These are phyloP conservation scores for Pelvicachromis taeniatus DNA, from an alignment of 2,113 vertebrate genomes.

Conservation along the genomic window DNA sequence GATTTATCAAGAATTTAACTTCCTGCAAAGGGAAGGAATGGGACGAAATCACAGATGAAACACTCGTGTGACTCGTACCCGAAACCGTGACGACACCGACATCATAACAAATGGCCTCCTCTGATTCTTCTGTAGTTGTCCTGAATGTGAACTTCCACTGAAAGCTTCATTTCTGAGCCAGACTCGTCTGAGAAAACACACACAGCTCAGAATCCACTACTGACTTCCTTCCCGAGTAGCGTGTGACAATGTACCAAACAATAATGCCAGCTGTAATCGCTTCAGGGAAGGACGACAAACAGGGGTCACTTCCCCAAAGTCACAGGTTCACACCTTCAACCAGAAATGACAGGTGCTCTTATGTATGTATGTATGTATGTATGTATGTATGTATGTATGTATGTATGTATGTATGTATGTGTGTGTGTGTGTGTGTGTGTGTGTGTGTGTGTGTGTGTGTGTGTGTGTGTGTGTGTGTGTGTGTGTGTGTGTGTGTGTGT, in stretches of 20 bases:
- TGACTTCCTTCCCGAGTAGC: not conserved
- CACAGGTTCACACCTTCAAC: not conserved
- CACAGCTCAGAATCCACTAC: not conserved
- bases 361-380: no score
- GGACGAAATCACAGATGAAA: not conserved
- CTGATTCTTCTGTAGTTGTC: not conserved
- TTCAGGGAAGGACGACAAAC: not conserved
- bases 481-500: no score
- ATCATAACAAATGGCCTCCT: not conserved
- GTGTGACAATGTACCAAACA: not conserved
- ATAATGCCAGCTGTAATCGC: not conserved
- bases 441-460: no score
- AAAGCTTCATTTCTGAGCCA: not conserved
- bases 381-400: no score
- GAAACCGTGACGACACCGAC: not conserved
- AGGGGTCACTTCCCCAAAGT: accelerated
- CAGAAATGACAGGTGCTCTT: not conserved
- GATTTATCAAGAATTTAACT: not conserved
- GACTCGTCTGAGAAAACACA: not conserved
- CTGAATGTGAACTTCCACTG: not conserved
- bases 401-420: no score
- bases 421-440: no score
- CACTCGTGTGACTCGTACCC: not conserved
- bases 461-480: no score
- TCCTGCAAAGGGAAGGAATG: not conserved